Evolutionary conservation across 2,113 vertebrate species (phyloP).

Genomic region (Oriolus oriolus): DNA sequence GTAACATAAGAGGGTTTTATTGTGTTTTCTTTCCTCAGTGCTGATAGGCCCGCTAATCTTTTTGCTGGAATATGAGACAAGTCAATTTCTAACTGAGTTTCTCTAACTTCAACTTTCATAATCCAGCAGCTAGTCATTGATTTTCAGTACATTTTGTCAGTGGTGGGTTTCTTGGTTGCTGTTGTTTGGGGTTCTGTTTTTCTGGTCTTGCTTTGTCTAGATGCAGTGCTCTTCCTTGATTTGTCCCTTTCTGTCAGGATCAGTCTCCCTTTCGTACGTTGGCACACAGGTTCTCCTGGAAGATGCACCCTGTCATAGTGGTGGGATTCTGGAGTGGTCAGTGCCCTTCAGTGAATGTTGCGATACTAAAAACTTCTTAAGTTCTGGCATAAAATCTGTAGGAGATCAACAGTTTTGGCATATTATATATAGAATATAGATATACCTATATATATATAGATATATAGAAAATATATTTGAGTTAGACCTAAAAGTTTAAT

Average conservation of each 20-base stretch:
- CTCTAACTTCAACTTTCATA: background rate
- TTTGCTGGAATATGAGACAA: background rate
- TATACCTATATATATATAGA: no score
- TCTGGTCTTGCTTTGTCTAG: background rate
- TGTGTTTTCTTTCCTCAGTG: background rate
- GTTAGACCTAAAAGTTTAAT: background rate
- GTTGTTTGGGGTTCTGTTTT: background rate
- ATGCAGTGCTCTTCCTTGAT: background rate
- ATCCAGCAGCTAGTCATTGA: background rate
- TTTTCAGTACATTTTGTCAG: background rate
- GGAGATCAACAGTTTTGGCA: background rate
- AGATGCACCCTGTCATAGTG: background rate
- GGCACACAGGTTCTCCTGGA: background rate
- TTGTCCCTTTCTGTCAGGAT: background rate
- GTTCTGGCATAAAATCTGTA: background rate
- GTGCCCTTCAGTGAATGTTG: background rate
- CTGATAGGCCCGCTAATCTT: background rate
- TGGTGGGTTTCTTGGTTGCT: background rate
- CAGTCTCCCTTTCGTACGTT: rapidly evolving
- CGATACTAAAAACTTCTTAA: background rate
- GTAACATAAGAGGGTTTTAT: background rate
- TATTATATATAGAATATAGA: background rate
- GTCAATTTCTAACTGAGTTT: background rate
- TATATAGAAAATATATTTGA: background rate
- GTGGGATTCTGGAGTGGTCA: background rate